Conservation (phyloP, 2,797 vertebrate species). For the Ctenochaetus hawaiiensis region DNA sequence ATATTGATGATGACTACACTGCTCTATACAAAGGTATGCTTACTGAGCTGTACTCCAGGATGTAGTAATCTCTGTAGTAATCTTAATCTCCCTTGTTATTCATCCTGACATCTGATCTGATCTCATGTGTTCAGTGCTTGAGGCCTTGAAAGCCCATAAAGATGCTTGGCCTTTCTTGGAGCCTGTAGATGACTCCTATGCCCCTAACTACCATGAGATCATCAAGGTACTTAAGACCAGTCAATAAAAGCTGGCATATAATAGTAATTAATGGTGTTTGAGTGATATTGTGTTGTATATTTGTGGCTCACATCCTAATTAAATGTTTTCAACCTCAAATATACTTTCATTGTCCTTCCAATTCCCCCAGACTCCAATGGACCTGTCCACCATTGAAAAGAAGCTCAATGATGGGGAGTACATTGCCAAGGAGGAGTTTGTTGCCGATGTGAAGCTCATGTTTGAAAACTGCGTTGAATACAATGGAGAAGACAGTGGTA, state of each 20-base stretch:
- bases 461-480: conserved; percentile 98
- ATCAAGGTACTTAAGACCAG: conserved; percentile 89
- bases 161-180: conserved; percentile 99
- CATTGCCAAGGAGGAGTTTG: conserved; percentile 95
- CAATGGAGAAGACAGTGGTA: conserved; percentile 97
- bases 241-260: background rate
- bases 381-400: conserved; percentile 96
- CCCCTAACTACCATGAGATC: conserved; percentile 97
- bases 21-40: conserved; percentile 96
- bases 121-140: conserved; percentile 87
- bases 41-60: conserved; percentile 15
- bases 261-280: background rate
- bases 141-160: conserved; percentile 96
- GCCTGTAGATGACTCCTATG: conserved; percentile 97
- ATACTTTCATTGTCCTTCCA: background rate
- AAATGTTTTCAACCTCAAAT: background rate
- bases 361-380: conserved; percentile 93
- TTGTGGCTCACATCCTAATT: background rate
- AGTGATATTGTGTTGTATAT: background rate
- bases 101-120: conserved; percentile 2
- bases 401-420: conserved; percentile 95
- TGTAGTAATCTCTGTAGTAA: no score
- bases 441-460: conserved; percentile 96
- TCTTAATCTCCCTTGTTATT: background rate
- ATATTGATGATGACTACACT: conserved; percentile 97